phyloP scores from a whole-genome alignment of 2,888 invertebrate genomes.

The Diarsia rubi region DNA sequence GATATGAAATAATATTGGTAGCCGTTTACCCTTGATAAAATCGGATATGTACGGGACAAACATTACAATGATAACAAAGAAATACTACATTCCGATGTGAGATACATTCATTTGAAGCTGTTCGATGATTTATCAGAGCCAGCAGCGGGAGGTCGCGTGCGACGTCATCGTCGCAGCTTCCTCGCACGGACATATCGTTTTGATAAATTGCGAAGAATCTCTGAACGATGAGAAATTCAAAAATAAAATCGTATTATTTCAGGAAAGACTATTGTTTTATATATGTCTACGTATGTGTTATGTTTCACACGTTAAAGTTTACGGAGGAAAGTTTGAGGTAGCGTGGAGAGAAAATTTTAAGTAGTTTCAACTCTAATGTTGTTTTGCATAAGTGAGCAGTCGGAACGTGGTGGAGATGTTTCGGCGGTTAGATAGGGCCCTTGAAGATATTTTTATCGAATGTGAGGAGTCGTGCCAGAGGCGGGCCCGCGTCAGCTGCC shows the following conservation, averaged over 20 bases:
- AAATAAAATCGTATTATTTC: conserved; percentile 71
- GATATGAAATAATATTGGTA: conserved; percentile 47
- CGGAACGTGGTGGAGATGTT: conserved; percentile 60
- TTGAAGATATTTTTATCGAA: conserved; percentile 79
- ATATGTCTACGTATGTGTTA: conserved; percentile 38
- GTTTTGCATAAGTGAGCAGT: conserved; percentile 71
- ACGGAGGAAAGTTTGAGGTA: conserved; percentile 68
- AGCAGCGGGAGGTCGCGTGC: conserved; percentile 75
- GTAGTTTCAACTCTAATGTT: conserved; percentile 68
- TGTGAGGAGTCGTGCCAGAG: conserved; percentile 75
- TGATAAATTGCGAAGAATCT: conserved; percentile 86
- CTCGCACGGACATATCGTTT: conserved; percentile 79
- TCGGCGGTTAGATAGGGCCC: conserved; percentile 60
- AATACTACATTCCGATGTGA: conserved; percentile 77
- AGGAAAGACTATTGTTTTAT: conserved; percentile 63
- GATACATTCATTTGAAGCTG: conserved; percentile 82
- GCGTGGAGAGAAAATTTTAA: conserved; percentile 54
- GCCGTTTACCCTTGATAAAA: conserved; percentile 36
- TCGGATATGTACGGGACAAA: conserved; percentile 15
- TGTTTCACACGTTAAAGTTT: conserved; percentile 65
- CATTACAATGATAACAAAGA: conserved; percentile 71
- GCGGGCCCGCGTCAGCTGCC: conserved; percentile 82
- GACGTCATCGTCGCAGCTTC: conserved; percentile 81
- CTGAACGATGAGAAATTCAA: conserved; percentile 78
- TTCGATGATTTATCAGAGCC: conserved; percentile 83